These are phyloP conservation scores for Geococcyx californianus DNA, from an alignment of 2,113 vertebrate species.

Conservation along the genomic window DNA sequence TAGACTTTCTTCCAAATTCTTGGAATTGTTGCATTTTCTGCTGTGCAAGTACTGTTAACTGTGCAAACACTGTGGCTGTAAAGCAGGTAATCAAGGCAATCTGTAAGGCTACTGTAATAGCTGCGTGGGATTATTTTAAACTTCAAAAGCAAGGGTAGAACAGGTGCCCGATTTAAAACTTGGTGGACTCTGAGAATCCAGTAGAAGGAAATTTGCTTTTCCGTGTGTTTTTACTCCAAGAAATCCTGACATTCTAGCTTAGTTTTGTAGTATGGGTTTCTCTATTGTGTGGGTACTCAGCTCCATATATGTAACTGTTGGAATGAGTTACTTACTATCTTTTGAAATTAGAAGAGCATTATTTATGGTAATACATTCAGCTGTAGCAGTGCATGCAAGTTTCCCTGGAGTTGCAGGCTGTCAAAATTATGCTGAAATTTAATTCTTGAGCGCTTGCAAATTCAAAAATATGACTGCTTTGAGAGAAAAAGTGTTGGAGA, in stretches of 20 bases:
- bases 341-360: not conserved
- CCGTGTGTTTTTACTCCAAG: not conserved
- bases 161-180: not conserved
- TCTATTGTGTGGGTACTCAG: rapidly evolving
- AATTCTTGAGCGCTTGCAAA: not conserved
- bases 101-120: not conserved
- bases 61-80: not conserved
- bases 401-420: not conserved
- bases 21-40: not conserved
- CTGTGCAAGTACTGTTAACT: not conserved
- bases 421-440: not conserved
- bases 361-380: not conserved
- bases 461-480: not conserved
- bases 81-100: not conserved
- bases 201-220: not conserved
- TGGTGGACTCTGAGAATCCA: not conserved
- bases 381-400: not conserved
- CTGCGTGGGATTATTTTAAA: not conserved
- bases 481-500: not conserved
- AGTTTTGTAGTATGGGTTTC: not conserved
- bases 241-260: not conserved
- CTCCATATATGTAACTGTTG: not conserved
- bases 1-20: not conserved
- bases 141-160: not conserved
- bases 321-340: not conserved